Evolutionary conservation across 2,113 vertebrate genomes (phyloP), one percentile per base, ranked within the genome.

Genomic region (Gadus chalcogrammus): DNA sequence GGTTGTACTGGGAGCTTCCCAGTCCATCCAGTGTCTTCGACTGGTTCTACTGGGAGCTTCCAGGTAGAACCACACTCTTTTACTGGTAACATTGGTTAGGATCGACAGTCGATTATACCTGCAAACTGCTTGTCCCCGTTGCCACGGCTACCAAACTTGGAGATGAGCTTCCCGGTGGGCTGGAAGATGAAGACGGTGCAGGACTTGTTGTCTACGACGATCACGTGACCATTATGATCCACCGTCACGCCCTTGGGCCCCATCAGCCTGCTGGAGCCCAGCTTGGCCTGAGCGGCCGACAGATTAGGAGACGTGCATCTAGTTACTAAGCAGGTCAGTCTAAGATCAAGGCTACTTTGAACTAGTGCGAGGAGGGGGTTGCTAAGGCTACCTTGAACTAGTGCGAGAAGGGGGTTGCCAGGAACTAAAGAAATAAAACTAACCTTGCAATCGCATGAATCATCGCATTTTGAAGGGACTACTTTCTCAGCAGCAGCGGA

Each of bases 111-210:
- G 3, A 15, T 56, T 13, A 3, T 93, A 98, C 97, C 97, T 95
- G 97, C 97, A 93, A 99, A 98, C 89, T 99, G 97, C 85, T 95
- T 97, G 92, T 98, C 97, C 53, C 97, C 96, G 2, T 95, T 98
- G 79, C 97, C 97, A 70, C 97, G 94, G 69, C 94, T 98, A 67
- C 97, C 97, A 0, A 99, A 99, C 89, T 96, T 96, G 68, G 93
- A 94, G 81, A 99, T 91, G 65, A 98, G 95, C 80, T 98, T 99
- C 53, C 97, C 97, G 0, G 94, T 97, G 5, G 94, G 93, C 82
- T 99, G 97, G 91, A 99, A 99, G 88, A 99, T 98, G 88, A 96
- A 98, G 67, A 98, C 97, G 0, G 94, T 98, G 67, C 97, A 99
- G 0, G 97, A 95, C 83, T 99, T 99, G 89, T 98, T 99, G 89